Conservation (phyloP, 2,797 vertebrate species). For the Trachurus trachurus region DNA sequence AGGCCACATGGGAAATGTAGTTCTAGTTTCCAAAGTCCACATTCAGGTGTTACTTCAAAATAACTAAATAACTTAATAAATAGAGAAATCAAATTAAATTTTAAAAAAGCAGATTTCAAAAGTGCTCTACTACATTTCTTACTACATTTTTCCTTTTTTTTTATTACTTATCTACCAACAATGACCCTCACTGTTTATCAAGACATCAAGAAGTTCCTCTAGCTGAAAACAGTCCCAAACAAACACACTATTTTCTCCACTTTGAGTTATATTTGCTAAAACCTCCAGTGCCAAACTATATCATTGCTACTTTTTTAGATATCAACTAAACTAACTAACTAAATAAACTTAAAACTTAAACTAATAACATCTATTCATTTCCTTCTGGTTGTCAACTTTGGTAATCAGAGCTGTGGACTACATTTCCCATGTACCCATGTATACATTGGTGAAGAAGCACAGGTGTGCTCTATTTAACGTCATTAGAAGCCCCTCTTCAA, state of each 20-base stretch:
- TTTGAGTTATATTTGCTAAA: not conserved
- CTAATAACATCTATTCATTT: not conserved
- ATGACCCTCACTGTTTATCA: not conserved
- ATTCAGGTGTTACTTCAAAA: not conserved
- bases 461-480: too few relatives aligned
- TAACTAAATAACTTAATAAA: not conserved
- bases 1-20: slow-evolving; percentile 34
- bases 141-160: not conserved
- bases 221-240: not conserved
- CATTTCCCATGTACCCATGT: not conserved
- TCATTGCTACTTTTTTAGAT: not conserved
- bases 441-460: too few relatives aligned
- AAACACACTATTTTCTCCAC: not conserved
- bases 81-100: not conserved
- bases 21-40: not conserved
- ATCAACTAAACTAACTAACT: too few relatives aligned
- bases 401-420: not conserved
- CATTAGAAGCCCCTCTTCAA: too few relatives aligned
- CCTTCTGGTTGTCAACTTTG: not conserved
- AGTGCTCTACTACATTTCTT: not conserved
- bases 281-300: not conserved
- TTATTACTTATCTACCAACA: not conserved
- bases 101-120: not conserved
- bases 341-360: too few relatives aligned
- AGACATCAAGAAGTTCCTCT: not conserved